Evolutionary conservation across 2,797 vertebrate genomes (phyloP).

Genomic region (Crossoptilon crossoptilon): DNA sequence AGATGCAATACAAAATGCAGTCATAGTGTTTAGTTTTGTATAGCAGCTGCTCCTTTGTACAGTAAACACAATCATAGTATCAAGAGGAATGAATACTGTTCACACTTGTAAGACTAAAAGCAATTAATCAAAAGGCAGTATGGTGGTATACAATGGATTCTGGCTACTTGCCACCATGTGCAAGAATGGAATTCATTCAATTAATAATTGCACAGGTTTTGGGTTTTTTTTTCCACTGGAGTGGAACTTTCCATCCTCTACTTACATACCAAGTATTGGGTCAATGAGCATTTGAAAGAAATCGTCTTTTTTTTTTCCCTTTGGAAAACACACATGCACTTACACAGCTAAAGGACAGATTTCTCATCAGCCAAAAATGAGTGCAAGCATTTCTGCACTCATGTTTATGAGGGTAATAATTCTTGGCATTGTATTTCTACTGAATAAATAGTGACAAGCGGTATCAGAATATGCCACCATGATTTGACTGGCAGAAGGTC

Average conservation of each 20-base stretch:
- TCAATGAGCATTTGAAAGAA: constrained; percentile 18
- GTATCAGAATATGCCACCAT: neutral
- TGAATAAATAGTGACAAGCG: constrained; percentile 22
- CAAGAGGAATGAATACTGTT: neutral
- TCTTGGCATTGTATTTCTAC: neutral
- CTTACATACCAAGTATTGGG: neutral
- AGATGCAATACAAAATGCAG: neutral
- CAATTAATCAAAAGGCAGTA: constrained; percentile 27
- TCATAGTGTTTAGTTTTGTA: neutral
- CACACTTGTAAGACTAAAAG: neutral
- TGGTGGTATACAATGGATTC: neutral
- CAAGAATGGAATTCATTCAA: neutral
- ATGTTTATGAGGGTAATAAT: neutral
- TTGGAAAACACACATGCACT: neutral
- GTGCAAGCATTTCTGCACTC: neutral
- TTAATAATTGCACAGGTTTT: neutral
- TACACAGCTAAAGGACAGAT: neutral
- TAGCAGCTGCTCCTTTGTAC: neutral
- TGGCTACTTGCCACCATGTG: neutral
- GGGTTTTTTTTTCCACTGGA: neutral
- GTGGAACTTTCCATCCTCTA: neutral
- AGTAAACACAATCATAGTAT: neutral
- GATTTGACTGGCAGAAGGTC: constrained; percentile 4
- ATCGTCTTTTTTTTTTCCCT: neutral
- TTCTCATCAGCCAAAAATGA: neutral